A percentile compares a stretch with the other conserved stretches of the same genome.
phyloP scores from a whole-genome alignment of 1,140 invertebrate species.

The Lordiphosa clarofinis region DNA sequence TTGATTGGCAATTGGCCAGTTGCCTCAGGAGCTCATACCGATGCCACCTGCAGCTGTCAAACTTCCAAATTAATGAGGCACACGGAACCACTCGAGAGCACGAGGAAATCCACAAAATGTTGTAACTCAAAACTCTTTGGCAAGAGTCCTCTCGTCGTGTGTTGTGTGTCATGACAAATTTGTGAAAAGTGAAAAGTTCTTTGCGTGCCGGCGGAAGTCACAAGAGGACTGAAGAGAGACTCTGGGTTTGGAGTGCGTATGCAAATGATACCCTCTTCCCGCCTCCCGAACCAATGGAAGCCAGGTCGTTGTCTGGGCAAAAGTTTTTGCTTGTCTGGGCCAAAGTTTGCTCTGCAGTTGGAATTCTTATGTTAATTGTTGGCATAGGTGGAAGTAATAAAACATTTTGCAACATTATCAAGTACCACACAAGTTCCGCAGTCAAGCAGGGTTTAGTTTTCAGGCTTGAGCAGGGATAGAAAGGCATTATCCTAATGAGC shows the following conservation, averaged over 20 bases:
- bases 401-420: slow-evolving; percentile 71
- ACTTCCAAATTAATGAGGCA: slow-evolving; percentile 31
- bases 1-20: slow-evolving; percentile 67
- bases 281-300: not conserved
- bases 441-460: not conserved
- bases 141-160: slow-evolving; percentile 27
- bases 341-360: slow-evolving; percentile 17
- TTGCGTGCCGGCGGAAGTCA: slow-evolving; percentile 37
- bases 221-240: slow-evolving; percentile 17
- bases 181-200: slow-evolving; percentile 44
- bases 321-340: slow-evolving; percentile 41
- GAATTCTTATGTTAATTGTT: slow-evolving; percentile 75
- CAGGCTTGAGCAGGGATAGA: too few species aligned
- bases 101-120: slow-evolving; percentile 42
- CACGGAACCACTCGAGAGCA: slow-evolving; percentile 6
- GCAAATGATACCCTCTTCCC: slow-evolving; percentile 40
- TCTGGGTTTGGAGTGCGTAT: slow-evolving; percentile 33
- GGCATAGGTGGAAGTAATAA: slow-evolving; percentile 76
- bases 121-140: slow-evolving; percentile 56
- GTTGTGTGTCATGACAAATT: slow-evolving; percentile 66
- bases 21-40: slow-evolving; percentile 3
- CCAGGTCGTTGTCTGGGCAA: slow-evolving; percentile 24
- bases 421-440: slow-evolving; percentile 43
- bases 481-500: slow-evolving; percentile 22
- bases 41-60: slow-evolving; percentile 51